Evolutionary conservation across 2,113 vertebrate species (phyloP).

Genomic region (Forbesichthys papilliferus): DNA sequence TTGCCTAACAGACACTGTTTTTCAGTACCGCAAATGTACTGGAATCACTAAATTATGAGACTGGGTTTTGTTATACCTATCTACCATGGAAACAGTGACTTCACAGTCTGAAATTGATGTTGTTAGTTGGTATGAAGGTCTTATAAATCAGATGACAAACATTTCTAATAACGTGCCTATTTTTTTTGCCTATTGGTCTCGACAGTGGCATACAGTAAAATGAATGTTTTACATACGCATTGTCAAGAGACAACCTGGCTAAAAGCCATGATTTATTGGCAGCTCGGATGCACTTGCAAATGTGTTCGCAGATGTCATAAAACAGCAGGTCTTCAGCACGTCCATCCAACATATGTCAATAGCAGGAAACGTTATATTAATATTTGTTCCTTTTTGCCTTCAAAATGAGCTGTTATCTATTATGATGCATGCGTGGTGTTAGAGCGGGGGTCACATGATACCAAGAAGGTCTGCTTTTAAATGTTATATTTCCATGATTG

Average conservation of each 20-base stretch:
- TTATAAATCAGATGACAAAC: constrained; percentile 6
- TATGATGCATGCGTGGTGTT: constrained; percentile 63
- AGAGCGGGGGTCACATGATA: constrained; percentile 42
- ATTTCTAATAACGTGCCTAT: background rate
- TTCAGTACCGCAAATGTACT: background rate
- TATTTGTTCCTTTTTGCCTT: constrained; percentile 43
- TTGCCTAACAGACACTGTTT: too few relatives aligned
- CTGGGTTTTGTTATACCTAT: background rate
- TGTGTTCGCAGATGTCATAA: constrained; percentile 33
- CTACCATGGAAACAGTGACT: background rate
- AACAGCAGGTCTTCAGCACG: constrained; percentile 51
- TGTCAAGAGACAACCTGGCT: background rate
- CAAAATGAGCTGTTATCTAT: constrained; percentile 58
- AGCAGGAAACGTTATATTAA: constrained; percentile 50
- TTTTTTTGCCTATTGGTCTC: background rate
- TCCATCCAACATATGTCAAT: constrained; percentile 54
- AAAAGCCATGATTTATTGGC: constrained; percentile 34
- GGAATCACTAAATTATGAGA: background rate
- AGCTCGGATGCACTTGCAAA: constrained; percentile 33
- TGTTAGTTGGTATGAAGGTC: background rate
- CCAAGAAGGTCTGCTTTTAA: constrained; percentile 59
- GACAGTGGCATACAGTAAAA: background rate
- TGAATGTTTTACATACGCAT: constrained; percentile 11
- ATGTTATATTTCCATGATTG: constrained; percentile 80
- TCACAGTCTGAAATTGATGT: constrained; percentile 9